Evolutionary conservation across 1,140 invertebrate species (phyloP), one percentile per base, ranked within the genome.

Genomic region (Atta colombica): DNA sequence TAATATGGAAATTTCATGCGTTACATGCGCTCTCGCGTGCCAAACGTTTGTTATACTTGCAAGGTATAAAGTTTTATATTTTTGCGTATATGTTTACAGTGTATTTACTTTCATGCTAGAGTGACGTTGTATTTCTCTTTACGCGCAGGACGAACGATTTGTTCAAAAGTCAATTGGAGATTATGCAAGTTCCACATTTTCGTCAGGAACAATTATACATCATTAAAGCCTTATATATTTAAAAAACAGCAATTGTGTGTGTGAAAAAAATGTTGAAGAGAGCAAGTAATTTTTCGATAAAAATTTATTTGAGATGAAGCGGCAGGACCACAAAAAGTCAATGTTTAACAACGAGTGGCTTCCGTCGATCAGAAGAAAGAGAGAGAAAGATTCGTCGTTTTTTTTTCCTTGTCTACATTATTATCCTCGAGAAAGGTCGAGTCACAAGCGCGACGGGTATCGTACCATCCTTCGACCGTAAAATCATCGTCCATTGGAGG

Each of bases 401-500:
- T 51, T 25, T 58, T 65, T 12, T 51, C 28, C 12, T 75, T 49
- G 53, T 60, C 18, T n/a, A 39, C 35, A 66, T 87, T 78, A 65
- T 87, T 58, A 39, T 71, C 45, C n/a, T 8, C 55, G 53, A 45
- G 39, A 86, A 87, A 87, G 77, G 63, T 63, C 53, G 85, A 87
- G 68, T 84, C 75, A 68, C 69, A 21, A 18, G 45, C 58, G 60
- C 69, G 65, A 89, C 78, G 39, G 72, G 58, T 71, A 81, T 88
- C 71, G 74, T 55, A 60, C 21, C 71, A 14, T 86, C 91, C 80
- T 85, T 91, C 91, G 91, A 93, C 93, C 93, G 90, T 95, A 89
- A 94, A 94, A 94, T 93, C 91, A 91, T 93, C 92, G 92, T 94
- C 90, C 91, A 91, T 81, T 61, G 90, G 93, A 93, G 94, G 93